phyloP scores from a whole-genome alignment of 1,140 invertebrate genomes.

The Drosophila obscura region DNA sequence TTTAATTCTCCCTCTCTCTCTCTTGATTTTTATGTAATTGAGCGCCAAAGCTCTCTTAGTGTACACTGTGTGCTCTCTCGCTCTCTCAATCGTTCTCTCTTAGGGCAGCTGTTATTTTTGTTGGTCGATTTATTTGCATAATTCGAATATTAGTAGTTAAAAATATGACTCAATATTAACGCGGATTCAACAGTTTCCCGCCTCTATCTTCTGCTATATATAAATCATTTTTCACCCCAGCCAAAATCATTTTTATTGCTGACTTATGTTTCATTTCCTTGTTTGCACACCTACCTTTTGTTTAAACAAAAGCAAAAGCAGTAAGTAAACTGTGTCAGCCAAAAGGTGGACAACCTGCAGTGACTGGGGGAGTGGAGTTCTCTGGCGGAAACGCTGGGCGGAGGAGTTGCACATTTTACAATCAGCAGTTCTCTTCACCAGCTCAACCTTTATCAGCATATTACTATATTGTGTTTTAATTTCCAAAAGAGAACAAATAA shows the following conservation, averaged over 20 bases:
- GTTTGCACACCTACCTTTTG: constrained; percentile 15
- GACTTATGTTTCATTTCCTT: not conserved
- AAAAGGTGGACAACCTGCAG: constrained; percentile 46
- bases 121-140: constrained; percentile 15
- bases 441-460: constrained; percentile 19
- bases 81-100: constrained; percentile 5
- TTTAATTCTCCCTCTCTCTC: constrained; percentile 14
- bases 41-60: constrained; percentile 12
- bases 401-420: constrained; percentile 24
- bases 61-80: constrained; percentile 9
- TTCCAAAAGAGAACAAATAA: not conserved
- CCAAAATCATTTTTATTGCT: not conserved
- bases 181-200: not conserved
- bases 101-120: constrained; percentile 1
- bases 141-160: constrained; percentile 4
- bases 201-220: not conserved
- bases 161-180: constrained; percentile 13
- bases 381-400: no score
- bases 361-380: constrained; percentile 3
- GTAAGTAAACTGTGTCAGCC: constrained; percentile 37
- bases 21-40: constrained; percentile 46
- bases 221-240: not conserved
- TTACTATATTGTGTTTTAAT: not conserved
- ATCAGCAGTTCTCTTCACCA: constrained; percentile 16
- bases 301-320: constrained; percentile 37